Base-by-base conservation (phyloP, 2,888 invertebrate genomes). In the Holacanthella duospinosa region DNA sequence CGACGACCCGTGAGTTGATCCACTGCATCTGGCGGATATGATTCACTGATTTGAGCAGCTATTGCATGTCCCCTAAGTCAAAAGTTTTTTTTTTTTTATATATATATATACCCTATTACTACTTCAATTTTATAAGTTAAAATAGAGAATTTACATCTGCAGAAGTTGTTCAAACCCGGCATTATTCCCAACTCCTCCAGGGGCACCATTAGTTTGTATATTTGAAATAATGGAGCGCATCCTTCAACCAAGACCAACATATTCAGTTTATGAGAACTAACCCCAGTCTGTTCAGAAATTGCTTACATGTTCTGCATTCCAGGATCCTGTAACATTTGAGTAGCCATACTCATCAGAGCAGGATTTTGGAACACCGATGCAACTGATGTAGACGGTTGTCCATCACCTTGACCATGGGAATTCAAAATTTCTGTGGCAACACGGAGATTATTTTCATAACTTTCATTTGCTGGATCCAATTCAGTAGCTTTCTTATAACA, bases 401-500 rank as follows among this genome's bases (percentile, higher is more conserved):
- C 64, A 36, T 62, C 66, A 25, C 24, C 63, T 54, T 16, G 64
- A 60, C 56, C 29, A 56, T 55, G 29, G 62, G 59, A 78, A 58
- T 74, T 75, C 27, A 80, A 68, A 72, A 81, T 81, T 74, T 91
- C 88, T 75, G 92, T 88, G 0, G 92, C 87, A 53, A 93, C 82
- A 73, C 85, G 84, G 69, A 95, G 79, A 80, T 95, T 95, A 75
- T 87, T 88, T 68, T 85, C 84, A 77, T 93, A 94, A 72, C 89
- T 89, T 67, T 89, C 87, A 78, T 96, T 97, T 54, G 86, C 86
- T 0, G 97, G 95, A 75, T 99, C 97, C 68, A 95, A 80, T 75
- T 89, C 86, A 43, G 91, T 79, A 1, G 97, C 97, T 74, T 87
- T 89, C 67, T 85, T 83, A 78, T 93, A 97, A 19, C 92, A 89